phyloP scores from a whole-genome alignment of 2,888 invertebrate genomes.

The Chromoteleia sp. region DNA sequence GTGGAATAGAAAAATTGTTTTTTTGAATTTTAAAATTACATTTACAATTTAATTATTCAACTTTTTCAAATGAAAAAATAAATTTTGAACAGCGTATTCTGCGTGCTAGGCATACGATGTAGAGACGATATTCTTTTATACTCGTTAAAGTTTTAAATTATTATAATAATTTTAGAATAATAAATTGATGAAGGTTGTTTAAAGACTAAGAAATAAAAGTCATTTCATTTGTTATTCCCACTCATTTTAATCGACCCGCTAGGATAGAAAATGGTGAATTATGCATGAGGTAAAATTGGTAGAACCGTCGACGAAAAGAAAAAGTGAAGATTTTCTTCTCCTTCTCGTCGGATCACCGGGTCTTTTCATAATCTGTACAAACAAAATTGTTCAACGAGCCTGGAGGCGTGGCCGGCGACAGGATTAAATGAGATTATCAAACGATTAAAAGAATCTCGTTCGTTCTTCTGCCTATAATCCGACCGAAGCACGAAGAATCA shows the following conservation, averaged over 20 bases:
- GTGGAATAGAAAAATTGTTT: too few species aligned
- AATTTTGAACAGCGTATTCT: too few species aligned
- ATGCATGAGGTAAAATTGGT: conserved; percentile 14
- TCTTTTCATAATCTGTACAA: conserved; percentile 80
- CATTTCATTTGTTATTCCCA: neutral
- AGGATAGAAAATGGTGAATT: conserved; percentile 1
- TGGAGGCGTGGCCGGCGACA: conserved; percentile 74
- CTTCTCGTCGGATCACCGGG: conserved; percentile 45
- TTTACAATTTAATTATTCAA: too few species aligned
- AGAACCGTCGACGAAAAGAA: neutral
- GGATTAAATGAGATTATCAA: conserved; percentile 82
- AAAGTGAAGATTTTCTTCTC: conserved; percentile 8
- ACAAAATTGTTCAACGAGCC: conserved; percentile 77
- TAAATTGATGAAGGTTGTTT: too few species aligned
- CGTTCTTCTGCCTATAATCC: conserved; percentile 74
- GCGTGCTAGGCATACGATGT: too few species aligned
- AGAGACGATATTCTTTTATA: too few species aligned
- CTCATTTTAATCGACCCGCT: neutral
- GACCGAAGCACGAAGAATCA: conserved; percentile 42
- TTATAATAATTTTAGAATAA: too few species aligned
- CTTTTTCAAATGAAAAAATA: too few species aligned
- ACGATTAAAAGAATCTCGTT: conserved; percentile 82
- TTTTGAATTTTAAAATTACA: too few species aligned
- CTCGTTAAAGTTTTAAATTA: too few species aligned
- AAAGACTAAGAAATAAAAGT: too few species aligned